Conservation (phyloP, 2,113 vertebrate species). For the Anser cygnoides region DNA sequence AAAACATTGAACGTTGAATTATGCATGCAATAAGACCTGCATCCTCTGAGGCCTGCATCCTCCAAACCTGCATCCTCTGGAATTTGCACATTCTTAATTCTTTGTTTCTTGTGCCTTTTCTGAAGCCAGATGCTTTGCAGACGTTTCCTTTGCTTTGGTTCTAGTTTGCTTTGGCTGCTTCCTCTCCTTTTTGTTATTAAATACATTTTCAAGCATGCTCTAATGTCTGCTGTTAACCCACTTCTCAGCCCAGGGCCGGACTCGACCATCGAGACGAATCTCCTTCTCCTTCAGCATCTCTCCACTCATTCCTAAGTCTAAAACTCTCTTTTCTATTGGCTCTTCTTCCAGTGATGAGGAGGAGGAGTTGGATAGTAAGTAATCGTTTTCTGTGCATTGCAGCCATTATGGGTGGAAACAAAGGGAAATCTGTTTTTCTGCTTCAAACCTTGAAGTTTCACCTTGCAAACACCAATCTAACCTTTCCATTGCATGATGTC, state of each 20-base stretch:
- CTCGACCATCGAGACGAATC: constrained; percentile 83
- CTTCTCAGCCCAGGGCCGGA: constrained; percentile 79
- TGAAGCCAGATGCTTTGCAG: background rate
- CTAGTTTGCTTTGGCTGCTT: constrained; percentile 1
- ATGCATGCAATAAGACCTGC: background rate
- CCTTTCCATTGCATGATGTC: background rate
- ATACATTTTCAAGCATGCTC: constrained; percentile 60
- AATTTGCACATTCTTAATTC: background rate
- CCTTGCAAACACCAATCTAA: background rate
- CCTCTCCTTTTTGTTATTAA: constrained; percentile 46
- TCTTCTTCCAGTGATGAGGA: constrained; percentile 94
- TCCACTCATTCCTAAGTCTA: constrained; percentile 91
- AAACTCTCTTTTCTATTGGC: constrained; percentile 86
- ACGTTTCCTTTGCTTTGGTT: constrained; percentile 9
- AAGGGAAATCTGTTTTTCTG: background rate
- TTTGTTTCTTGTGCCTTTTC: background rate
- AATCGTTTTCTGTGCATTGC: constrained; percentile 41
- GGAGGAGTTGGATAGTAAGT: constrained; percentile 90
- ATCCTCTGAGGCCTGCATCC: background rate
- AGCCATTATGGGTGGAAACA: background rate
- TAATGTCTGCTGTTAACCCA: constrained; percentile 79
- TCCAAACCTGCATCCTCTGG: background rate
- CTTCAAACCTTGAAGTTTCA: background rate
- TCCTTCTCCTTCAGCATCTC: constrained; percentile 94
- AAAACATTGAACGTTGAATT: accelerated